Percentiles rank a stretch among this genome's conserved stretches.
Evolutionary conservation across 1,140 invertebrate genomes (phyloP).

Genomic region (Drosophila kohkoa): DNA sequence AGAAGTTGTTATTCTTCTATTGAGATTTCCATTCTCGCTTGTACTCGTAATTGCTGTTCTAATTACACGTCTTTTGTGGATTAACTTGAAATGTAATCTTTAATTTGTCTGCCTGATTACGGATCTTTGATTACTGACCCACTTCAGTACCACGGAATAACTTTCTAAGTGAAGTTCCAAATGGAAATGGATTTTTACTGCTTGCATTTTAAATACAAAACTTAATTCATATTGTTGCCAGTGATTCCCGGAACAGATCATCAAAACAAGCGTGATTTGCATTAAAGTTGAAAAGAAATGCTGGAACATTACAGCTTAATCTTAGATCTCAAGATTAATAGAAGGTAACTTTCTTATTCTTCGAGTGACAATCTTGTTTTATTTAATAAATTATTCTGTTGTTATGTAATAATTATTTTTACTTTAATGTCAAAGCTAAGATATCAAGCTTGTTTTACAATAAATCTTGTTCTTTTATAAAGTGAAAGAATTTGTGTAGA

Average conservation of each 20-base stretch:
- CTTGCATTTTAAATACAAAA: constrained; percentile 10
- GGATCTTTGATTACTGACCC: constrained; percentile 19
- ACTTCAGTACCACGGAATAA: constrained; percentile 2
- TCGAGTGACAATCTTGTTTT: neutral
- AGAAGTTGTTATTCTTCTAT: constrained; percentile 36
- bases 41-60: constrained; percentile 36
- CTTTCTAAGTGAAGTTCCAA: constrained; percentile 14
- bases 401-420: neutral
- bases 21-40: neutral
- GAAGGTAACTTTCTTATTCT: neutral
- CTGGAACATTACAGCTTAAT: neutral
- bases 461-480: neutral
- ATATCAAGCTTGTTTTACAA: neutral
- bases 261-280: neutral
- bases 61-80: constrained; percentile 26
- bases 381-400: neutral
- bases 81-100: constrained; percentile 16
- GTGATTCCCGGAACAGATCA: neutral
- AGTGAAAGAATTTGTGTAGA: neutral
- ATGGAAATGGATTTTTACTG: constrained; percentile 14
- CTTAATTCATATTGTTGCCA: neutral
- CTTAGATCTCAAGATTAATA: neutral
- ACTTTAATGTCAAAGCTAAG: neutral
- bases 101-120: constrained; percentile 13
- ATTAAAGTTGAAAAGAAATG: neutral